These are phyloP conservation scores for Neodiprion lecontei DNA, from an alignment of 1,140 invertebrate genomes.

Conservation along the genomic window DNA sequence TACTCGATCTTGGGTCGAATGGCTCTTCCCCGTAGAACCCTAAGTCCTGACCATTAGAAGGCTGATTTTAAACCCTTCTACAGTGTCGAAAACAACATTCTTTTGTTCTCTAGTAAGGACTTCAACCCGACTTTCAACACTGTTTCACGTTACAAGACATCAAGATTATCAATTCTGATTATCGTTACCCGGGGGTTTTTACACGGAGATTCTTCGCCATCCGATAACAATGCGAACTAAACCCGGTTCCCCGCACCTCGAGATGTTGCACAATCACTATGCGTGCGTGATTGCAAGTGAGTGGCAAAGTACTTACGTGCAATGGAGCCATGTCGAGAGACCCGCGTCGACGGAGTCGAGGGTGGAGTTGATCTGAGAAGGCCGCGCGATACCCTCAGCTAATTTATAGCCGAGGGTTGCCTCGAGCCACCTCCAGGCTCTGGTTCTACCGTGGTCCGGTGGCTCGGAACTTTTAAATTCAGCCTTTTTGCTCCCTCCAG, in stretches of 20 bases:
- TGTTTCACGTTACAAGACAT: too few relatives aligned
- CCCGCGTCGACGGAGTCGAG: constrained; percentile 45
- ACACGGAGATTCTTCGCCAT: too few relatives aligned
- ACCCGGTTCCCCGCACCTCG: background rate
- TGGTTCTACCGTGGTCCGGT: background rate
- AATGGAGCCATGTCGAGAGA: constrained; percentile 41
- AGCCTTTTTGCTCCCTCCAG: background rate
- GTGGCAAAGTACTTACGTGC: constrained; percentile 40
- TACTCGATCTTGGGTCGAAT: too few relatives aligned
- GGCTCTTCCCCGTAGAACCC: too few relatives aligned
- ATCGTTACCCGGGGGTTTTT: too few relatives aligned
- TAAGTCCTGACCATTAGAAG: too few relatives aligned
- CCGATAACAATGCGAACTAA: too few relatives aligned
- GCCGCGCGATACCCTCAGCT: constrained; percentile 53
- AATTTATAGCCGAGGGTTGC: constrained; percentile 54
- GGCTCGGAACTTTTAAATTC: background rate
- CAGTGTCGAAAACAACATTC: too few relatives aligned
- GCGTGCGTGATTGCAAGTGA: background rate
- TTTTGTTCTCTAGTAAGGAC: too few relatives aligned
- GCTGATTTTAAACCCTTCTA: too few relatives aligned
- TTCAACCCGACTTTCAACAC: too few relatives aligned
- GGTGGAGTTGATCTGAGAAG: constrained; percentile 59
- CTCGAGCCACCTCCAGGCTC: constrained; percentile 6
- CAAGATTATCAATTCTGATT: too few relatives aligned
- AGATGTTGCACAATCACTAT: background rate